These are phyloP conservation scores for Buphagus erythrorhynchus DNA, from an alignment of 2,797 vertebrate genomes.

Conservation along the genomic window DNA sequence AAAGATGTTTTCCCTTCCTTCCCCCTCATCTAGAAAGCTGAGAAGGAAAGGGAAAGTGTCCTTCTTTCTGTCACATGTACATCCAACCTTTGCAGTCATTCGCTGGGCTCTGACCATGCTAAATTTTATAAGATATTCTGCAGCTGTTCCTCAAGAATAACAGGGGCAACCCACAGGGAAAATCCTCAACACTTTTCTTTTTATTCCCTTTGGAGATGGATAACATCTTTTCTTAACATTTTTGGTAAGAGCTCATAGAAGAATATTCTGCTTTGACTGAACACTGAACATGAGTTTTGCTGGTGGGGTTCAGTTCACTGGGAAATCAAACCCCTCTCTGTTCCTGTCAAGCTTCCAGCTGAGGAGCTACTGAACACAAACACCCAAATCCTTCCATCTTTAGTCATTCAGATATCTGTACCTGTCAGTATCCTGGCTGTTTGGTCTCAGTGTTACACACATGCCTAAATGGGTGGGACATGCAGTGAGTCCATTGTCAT, in stretches of 20 bases:
- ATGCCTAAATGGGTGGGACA: background rate
- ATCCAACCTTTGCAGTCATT: background rate
- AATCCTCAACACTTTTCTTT: background rate
- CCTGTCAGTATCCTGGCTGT: background rate
- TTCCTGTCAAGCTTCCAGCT: background rate
- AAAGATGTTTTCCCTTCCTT: background rate
- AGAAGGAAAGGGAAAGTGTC: background rate
- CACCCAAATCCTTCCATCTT: background rate
- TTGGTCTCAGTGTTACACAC: background rate
- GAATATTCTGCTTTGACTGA: background rate
- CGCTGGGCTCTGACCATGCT: background rate
- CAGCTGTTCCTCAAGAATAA: background rate
- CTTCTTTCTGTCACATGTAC: background rate
- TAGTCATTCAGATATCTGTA: background rate
- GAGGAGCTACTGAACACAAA: background rate
- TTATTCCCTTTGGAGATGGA: background rate
- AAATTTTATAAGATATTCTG: background rate
- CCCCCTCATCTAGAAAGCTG: background rate
- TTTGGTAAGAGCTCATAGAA: background rate
- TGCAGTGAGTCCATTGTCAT: background rate
- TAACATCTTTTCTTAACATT: background rate
- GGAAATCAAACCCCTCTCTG: background rate
- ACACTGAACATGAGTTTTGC: accelerated
- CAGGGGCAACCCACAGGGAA: background rate
- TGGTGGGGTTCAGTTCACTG: background rate